phyloP scores from a whole-genome alignment of 2,113 vertebrate genomes.

The Amphilophus citrinellus region DNA sequence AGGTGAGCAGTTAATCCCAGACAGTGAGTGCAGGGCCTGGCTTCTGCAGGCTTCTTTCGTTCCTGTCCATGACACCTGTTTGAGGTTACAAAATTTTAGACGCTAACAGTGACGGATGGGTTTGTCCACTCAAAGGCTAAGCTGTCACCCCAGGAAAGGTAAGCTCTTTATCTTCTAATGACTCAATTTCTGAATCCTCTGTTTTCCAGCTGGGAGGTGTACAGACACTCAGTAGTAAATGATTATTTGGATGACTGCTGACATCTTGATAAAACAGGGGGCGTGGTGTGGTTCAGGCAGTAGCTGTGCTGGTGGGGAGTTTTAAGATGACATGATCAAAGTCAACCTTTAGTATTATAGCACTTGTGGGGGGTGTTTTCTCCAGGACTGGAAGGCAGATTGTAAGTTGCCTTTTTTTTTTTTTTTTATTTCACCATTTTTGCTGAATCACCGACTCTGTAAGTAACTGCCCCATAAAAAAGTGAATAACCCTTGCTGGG shows the following conservation, averaged over 20 bases:
- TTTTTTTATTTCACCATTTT: slow-evolving; percentile 52
- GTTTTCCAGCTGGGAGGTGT: slow-evolving; percentile 34
- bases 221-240: slow-evolving; percentile 49
- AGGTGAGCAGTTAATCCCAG: background rate
- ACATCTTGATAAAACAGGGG: slow-evolving; percentile 63
- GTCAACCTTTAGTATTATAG: slow-evolving; percentile 63
- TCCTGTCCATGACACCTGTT: slow-evolving; percentile 39
- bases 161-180: slow-evolving; percentile 70
- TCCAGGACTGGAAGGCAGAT: slow-evolving; percentile 10
- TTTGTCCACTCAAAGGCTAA: slow-evolving; percentile 55
- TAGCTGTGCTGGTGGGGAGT: background rate
- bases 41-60: background rate
- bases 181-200: slow-evolving; percentile 50
- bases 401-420: slow-evolving; percentile 30
- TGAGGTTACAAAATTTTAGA: slow-evolving; percentile 45
- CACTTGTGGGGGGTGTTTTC: slow-evolving; percentile 12
- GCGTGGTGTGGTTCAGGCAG: slow-evolving; percentile 23
- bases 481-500: slow-evolving; percentile 43
- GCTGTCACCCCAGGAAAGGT: slow-evolving; percentile 61
- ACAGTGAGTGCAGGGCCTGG: background rate
- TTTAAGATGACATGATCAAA: slow-evolving; percentile 61
- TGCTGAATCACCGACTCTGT: slow-evolving; percentile 61
- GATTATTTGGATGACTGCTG: slow-evolving; percentile 57
- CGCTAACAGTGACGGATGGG: slow-evolving; percentile 63
- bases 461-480: slow-evolving; percentile 47